Evolutionary conservation across 2,888 invertebrate genomes (phyloP).

Genomic region (Ecdyonurus torrentis): DNA sequence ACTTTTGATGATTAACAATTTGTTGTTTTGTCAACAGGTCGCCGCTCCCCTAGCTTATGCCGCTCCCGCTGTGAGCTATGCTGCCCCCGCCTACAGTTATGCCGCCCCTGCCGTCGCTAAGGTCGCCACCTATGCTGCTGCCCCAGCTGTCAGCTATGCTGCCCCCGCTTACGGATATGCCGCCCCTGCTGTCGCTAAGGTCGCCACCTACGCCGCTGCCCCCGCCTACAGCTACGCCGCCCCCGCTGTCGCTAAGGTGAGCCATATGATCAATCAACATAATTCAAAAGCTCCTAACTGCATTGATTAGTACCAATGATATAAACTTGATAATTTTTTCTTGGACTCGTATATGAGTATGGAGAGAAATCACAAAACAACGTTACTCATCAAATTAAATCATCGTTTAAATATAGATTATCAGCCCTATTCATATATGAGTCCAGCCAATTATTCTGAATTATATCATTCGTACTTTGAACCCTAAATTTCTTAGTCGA

Average conservation of each 20-base stretch:
- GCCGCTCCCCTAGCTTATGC: not conserved
- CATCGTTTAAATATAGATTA: too few relatives aligned
- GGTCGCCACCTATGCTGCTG: not conserved
- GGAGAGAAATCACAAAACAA: too few relatives aligned
- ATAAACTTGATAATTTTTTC: too few relatives aligned
- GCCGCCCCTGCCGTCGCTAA: slow-evolving; percentile 2
- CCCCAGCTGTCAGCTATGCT: not conserved
- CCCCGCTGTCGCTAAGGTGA: slow-evolving; percentile 3
- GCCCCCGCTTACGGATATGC: slow-evolving; percentile 4
- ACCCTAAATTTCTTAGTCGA: too few relatives aligned
- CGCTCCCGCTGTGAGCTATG: not conserved
- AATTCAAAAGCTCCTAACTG: not conserved
- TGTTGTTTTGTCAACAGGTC: too few relatives aligned
- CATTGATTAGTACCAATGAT: slow-evolving; percentile 2
- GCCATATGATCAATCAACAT: not conserved
- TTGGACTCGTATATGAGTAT: too few relatives aligned
- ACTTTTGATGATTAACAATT: too few relatives aligned
- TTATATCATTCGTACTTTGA: too few relatives aligned
- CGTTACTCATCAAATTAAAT: too few relatives aligned
- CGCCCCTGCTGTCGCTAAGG: slow-evolving; percentile 4
- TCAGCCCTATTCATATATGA: too few relatives aligned
- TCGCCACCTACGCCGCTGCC: slow-evolving; percentile 1
- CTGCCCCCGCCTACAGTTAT: not conserved
- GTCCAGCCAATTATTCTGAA: too few relatives aligned
- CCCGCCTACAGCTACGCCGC: slow-evolving; percentile 6